Evolutionary conservation across 2,797 vertebrate genomes (phyloP).

Genomic region (Mormyrops boulengeri): DNA sequence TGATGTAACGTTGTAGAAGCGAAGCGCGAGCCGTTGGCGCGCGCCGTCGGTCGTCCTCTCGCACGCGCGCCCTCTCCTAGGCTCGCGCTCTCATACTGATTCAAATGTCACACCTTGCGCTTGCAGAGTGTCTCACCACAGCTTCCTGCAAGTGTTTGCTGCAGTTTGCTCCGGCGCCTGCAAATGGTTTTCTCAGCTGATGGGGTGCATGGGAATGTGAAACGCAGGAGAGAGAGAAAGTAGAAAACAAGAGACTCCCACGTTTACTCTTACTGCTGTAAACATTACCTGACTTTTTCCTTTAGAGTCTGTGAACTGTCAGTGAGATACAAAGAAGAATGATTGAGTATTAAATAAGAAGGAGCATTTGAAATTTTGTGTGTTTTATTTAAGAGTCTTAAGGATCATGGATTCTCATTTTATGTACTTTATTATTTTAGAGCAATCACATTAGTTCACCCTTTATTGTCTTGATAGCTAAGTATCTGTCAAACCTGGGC

Average conservation of each 20-base stretch:
- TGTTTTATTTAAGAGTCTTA: not conserved
- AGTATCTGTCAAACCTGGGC: not conserved
- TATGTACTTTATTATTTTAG: not conserved
- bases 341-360: not conserved
- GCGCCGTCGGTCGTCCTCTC: not conserved
- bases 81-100: not conserved
- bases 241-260: not conserved
- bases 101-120: slow-evolving; percentile 5
- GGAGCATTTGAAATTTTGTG: not conserved
- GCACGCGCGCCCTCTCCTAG: not conserved
- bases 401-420: not conserved
- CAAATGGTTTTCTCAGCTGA: not conserved
- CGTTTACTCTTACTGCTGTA: not conserved
- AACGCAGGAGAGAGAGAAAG: not conserved
- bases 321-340: not conserved
- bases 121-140: slow-evolving; percentile 16
- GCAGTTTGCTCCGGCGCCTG: not conserved
- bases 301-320: not conserved
- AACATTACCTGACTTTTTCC: not conserved
- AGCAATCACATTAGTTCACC: not conserved
- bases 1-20: not conserved
- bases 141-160: slow-evolving; percentile 18
- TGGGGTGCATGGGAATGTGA: not conserved
- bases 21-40: not conserved
- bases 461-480: not conserved